A percentile compares a stretch with the other conserved stretches of the same genome.
Conservation (phyloP, 2,888 invertebrate species). For the Linyphia triangularis region DNA sequence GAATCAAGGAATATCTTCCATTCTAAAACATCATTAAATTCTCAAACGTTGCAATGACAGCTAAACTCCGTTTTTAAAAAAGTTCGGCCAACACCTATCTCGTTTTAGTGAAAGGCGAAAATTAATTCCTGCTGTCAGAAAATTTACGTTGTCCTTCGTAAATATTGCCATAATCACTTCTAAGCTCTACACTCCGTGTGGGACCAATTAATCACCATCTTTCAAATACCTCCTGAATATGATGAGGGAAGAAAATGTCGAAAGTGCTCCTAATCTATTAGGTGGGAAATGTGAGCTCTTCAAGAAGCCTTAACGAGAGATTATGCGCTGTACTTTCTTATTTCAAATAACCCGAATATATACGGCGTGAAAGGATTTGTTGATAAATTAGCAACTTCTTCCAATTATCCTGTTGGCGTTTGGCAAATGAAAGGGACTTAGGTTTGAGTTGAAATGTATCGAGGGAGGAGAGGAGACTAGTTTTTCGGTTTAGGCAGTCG, state of each 20-base stretch:
- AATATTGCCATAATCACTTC: conserved; percentile 43
- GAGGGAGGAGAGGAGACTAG: too few species aligned
- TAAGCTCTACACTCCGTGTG: conserved; percentile 9
- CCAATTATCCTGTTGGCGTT: background rate
- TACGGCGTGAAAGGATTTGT: background rate
- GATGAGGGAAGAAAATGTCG: conserved; percentile 12
- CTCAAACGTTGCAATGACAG: background rate
- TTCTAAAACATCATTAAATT: background rate
- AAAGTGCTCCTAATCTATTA: background rate
- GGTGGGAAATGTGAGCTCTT: background rate
- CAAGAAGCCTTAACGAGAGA: background rate
- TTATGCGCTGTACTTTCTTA: background rate
- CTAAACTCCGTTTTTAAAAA: too few species aligned
- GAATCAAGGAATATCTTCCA: too few species aligned
- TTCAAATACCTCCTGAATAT: background rate
- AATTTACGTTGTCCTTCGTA: background rate
- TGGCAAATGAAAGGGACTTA: too few species aligned
- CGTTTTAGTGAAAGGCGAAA: background rate
- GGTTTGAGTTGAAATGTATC: too few species aligned
- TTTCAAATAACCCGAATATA: background rate
- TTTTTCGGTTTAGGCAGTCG: too few species aligned
- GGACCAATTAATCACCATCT: conserved; percentile 35
- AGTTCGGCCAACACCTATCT: background rate
- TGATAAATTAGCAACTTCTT: conserved; percentile 3
- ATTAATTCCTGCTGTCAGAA: conserved; percentile 22